phyloP scores from a whole-genome alignment of 2,888 invertebrate species.

The Leptopilina myrica region DNA sequence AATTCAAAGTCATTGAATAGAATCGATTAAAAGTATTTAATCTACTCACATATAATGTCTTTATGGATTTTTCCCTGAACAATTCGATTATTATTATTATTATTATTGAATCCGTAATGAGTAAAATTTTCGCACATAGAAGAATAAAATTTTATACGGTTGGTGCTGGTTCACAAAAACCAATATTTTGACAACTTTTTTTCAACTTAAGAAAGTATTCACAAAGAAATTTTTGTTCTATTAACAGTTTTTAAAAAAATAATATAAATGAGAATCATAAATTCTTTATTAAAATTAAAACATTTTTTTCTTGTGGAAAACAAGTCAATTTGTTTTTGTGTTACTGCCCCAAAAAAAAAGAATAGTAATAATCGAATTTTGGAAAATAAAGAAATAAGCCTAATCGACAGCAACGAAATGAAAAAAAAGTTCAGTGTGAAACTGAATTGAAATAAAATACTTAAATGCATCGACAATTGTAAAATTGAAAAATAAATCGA shows the following conservation, averaged over 20 bases:
- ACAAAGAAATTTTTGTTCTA: not conserved
- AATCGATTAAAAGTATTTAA: conserved; percentile 1
- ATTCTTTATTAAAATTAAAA: not conserved
- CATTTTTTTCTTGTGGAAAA: not conserved
- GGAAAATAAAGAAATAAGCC: conserved; percentile 19
- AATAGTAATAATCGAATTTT: not conserved
- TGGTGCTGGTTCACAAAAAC: conserved; percentile 23
- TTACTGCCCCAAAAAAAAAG: not conserved
- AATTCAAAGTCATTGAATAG: not conserved
- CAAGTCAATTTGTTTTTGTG: not conserved
- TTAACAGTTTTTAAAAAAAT: not conserved
- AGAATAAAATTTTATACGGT: conserved; percentile 4
- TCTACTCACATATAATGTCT: conserved; percentile 16
- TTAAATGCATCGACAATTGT: conserved; percentile 39
- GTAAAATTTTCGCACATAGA: conserved; percentile 1
- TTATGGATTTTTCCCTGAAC: not conserved
- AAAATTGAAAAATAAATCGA: conserved; percentile 25
- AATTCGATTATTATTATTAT: not conserved
- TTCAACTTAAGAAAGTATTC: not conserved
- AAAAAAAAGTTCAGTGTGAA: not conserved
- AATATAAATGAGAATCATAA: not conserved
- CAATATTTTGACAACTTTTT: not conserved
- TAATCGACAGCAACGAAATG: conserved; percentile 36
- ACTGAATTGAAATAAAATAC: not conserved
- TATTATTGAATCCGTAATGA: not conserved